These are phyloP conservation scores for Gymnoscelis rufifasciata DNA, from an alignment of 2,888 invertebrate genomes.

Conservation along the genomic window DNA sequence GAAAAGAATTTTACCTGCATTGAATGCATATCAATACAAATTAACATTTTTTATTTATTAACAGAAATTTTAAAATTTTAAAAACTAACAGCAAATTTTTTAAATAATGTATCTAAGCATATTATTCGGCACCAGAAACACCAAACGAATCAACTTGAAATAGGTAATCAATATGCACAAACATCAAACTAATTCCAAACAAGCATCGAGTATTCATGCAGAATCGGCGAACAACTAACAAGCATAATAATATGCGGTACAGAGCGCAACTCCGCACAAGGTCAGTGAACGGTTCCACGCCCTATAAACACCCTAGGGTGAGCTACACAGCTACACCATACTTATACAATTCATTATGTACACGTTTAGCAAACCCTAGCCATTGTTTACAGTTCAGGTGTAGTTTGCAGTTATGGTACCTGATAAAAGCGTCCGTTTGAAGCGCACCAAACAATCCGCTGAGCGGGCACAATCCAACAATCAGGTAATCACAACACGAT, in stretches of 20 bases:
- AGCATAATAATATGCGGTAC: constrained; percentile 5
- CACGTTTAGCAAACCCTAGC: constrained; percentile 39
- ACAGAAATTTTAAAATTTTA: too few species aligned
- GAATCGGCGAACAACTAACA: not conserved
- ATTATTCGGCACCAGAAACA: not conserved
- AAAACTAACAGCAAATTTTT: too few species aligned
- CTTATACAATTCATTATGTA: constrained; percentile 30
- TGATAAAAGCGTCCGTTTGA: constrained; percentile 41
- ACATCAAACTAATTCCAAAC: constrained; percentile 3
- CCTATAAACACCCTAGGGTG: constrained; percentile 39
- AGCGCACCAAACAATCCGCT: constrained; percentile 45
- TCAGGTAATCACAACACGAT: constrained; percentile 44
- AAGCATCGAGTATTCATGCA: not conserved
- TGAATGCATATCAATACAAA: too few species aligned
- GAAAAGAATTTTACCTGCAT: too few species aligned
- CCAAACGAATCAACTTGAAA: not conserved
- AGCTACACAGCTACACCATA: constrained; percentile 27
- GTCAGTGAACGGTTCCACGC: constrained; percentile 46
- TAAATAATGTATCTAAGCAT: too few species aligned
- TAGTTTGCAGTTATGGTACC: constrained; percentile 45
- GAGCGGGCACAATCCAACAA: constrained; percentile 43
- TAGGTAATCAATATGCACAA: constrained; percentile 1
- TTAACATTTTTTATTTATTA: too few species aligned
- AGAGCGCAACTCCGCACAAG: constrained; percentile 32
- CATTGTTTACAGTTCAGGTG: constrained; percentile 51